These are phyloP conservation scores for Sinhomidia bicolor DNA, from an alignment of 2,888 invertebrate genomes.

Conservation along the genomic window DNA sequence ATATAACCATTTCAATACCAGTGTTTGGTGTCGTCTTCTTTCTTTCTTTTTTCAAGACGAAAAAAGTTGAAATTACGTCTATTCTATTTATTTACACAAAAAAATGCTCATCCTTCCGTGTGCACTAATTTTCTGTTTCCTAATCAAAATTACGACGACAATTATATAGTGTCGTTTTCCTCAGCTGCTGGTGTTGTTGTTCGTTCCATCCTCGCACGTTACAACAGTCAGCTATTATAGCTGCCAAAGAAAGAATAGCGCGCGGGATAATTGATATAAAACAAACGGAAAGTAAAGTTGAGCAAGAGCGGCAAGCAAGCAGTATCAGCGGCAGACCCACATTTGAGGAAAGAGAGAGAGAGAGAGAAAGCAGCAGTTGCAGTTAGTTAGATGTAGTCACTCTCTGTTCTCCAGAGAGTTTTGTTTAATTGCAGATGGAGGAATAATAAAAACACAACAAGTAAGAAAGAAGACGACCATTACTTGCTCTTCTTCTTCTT, in stretches of 20 bases:
- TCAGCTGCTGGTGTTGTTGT: not conserved
- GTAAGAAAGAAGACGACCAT: not conserved
- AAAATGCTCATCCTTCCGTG: not conserved
- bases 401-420: constrained; percentile 22
- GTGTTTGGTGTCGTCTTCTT: too few relatives aligned
- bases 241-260: not conserved
- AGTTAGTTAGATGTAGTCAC: not conserved
- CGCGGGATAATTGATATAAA: constrained; percentile 33
- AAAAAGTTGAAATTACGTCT: too few relatives aligned
- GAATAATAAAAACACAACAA: constrained; percentile 22
- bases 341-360: not conserved
- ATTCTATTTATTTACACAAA: too few relatives aligned
- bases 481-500: not conserved
- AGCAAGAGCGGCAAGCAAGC: too few relatives aligned
- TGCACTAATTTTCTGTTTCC: not conserved
- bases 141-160: constrained; percentile 21
- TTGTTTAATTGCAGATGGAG: constrained; percentile 37
- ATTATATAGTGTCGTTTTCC: not conserved
- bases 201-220: too few relatives aligned
- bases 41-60: too few relatives aligned
- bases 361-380: not conserved
- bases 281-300: not conserved
- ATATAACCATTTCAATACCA: not conserved
- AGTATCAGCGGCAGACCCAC: not conserved
- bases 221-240: not conserved